Base-by-base conservation (phyloP, 2,113 vertebrate genomes). In the Corythoichthys haematopterus region DNA sequence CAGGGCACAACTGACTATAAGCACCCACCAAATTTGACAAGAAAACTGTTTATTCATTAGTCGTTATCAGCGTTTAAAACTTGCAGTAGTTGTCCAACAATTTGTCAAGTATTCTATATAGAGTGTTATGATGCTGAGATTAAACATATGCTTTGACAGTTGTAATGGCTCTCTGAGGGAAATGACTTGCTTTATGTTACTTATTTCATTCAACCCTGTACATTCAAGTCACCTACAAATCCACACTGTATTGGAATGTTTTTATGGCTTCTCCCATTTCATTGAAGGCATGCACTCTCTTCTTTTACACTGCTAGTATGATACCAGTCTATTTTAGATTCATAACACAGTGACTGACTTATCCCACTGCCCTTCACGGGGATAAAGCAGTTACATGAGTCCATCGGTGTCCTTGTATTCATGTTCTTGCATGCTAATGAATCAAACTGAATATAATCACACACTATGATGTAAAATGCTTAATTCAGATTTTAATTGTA, bases 341-440 rank as follows among this genome's bases (percentile, higher is more conserved):
- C 16, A 51, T 38, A 65, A n/a, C 50, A 61, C 59, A 53, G 10
- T n/a, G 28, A n/a, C 13, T 10, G 48, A 51, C 46, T 46, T 46
- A 46, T 46, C 20, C 60, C 43, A 7, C 15, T 65, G 64, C 35
- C 64, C 64, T 53, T 65, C 47, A 37, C 47, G 11, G 64, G 64
- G 64, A 65, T 65, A 38, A 65, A 37, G 2, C 33, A 37, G 64
- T 51, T 51, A 65, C 37, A 52, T 53, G 64, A 65, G 10, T 36
- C 37, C 35, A 16, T 20, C 35, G 2, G 48, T 51, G 35, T 43
- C 36, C 48, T 40, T 65, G 35, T 47, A 20, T 9, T 10, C n/a
- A 20, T n/a, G 64, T 51, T 47, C 63, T 48, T 1, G 12, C 55
- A 37, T 55, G 10, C n/a, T 52, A 20, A 15, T 35, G 5, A 57